These are phyloP conservation scores for Sapajus apella DNA, from an alignment of 2,113 vertebrate species.

Conservation along the genomic window DNA sequence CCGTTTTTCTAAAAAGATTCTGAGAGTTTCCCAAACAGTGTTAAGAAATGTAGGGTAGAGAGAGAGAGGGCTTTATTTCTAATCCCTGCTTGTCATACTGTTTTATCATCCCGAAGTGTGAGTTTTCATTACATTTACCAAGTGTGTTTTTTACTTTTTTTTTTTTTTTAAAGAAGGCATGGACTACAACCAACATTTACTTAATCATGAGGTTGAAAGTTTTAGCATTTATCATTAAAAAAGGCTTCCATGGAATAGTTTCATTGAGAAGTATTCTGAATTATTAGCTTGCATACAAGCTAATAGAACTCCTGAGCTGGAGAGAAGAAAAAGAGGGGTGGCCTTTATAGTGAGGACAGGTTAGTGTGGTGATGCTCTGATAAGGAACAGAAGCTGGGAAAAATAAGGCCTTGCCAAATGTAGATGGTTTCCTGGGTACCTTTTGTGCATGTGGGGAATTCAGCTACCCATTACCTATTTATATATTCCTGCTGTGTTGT, in stretches of 20 bases:
- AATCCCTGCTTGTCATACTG: not conserved
- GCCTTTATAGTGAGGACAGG: not conserved
- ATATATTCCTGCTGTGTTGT: conserved; percentile 35
- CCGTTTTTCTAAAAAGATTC: not conserved
- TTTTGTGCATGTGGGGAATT: not conserved
- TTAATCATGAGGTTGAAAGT: conserved; percentile 18
- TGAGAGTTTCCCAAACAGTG: not conserved
- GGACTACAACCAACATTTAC: not conserved
- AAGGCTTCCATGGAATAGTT: not conserved
- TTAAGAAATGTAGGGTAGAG: not conserved
- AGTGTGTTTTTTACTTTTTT: not conserved
- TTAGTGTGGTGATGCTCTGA: not conserved
- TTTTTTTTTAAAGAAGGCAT: not conserved
- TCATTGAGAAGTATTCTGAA: not conserved
- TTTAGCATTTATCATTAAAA: not conserved
- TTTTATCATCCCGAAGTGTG: not conserved
- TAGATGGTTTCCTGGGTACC: not conserved
- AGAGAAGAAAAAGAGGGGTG: not conserved
- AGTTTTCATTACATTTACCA: not conserved
- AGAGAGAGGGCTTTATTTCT: not conserved
- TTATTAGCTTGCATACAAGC: not conserved
- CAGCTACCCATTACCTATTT: not conserved
- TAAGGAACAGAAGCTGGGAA: not conserved
- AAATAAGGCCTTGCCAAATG: not conserved
- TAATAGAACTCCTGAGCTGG: not conserved